These are phyloP conservation scores for Philhelius pedissequus DNA, from an alignment of 2,888 invertebrate genomes.

Conservation along the genomic window DNA sequence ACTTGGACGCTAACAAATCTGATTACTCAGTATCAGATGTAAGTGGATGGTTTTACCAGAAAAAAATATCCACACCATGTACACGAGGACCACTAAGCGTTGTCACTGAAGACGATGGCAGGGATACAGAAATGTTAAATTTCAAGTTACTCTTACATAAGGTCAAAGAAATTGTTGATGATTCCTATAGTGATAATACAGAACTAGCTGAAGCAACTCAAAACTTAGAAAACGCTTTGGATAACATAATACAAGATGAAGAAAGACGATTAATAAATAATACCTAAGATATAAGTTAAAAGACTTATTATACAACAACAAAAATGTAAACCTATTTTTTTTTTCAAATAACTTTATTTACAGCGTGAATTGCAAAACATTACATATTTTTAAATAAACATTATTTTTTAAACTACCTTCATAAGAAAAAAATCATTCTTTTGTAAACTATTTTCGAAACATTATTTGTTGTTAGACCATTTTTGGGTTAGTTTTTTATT, in stretches of 20 bases:
- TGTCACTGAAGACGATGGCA: constrained; percentile 68
- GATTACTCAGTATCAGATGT: constrained; percentile 77
- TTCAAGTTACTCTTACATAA: constrained; percentile 76
- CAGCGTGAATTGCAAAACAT: constrained; percentile 14
- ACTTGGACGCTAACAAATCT: constrained; percentile 78
- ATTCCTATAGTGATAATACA: constrained; percentile 78
- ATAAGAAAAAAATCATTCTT: too few relatives aligned
- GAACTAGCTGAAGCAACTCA: constrained; percentile 77
- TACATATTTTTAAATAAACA: constrained; percentile 31
- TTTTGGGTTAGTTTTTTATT: too few relatives aligned
- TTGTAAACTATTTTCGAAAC: too few relatives aligned
- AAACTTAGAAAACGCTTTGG: constrained; percentile 77
- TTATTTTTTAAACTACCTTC: not conserved
- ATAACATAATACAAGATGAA: constrained; percentile 76
- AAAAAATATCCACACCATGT: constrained; percentile 66
- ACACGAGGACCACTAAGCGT: constrained; percentile 30
- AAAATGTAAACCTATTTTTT: not conserved
- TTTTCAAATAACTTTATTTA: constrained; percentile 8
- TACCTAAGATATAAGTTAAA: constrained; percentile 32
- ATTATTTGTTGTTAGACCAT: too few relatives aligned
- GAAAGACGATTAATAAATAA: constrained; percentile 73
- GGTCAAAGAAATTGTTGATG: constrained; percentile 78
- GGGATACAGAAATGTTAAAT: constrained; percentile 77
- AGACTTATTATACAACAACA: not conserved
- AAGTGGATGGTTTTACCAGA: constrained; percentile 77